Evolutionary conservation across 2,888 invertebrate genomes (phyloP).

Genomic region (Boloria selene): DNA sequence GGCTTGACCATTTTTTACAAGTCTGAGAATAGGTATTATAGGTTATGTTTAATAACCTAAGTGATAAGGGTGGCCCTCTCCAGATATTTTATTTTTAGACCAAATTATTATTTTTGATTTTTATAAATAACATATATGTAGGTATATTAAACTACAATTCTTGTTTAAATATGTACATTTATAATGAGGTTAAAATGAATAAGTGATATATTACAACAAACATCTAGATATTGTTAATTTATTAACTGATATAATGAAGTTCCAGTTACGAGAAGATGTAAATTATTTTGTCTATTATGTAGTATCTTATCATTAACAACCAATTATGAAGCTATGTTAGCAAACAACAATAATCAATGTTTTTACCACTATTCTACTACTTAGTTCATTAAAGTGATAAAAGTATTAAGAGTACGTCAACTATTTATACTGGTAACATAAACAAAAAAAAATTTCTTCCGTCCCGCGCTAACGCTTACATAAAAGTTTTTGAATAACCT

Average conservation of each 20-base stretch:
- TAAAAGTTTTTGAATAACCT: conserved; percentile 15
- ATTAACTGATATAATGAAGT: neutral
- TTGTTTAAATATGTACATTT: conserved; percentile 1
- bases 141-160: conserved; percentile 8
- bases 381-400: neutral
- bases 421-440: neutral
- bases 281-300: neutral
- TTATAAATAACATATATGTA: too few species aligned
- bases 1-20: too few species aligned
- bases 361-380: neutral
- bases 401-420: neutral
- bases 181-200: conserved; percentile 1
- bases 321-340: neutral
- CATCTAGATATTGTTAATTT: neutral
- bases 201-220: neutral
- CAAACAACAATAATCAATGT: conserved; percentile 7
- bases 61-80: too few species aligned
- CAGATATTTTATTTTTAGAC: too few species aligned
- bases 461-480: conserved; percentile 7
- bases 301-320: neutral
- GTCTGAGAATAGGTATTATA: too few species aligned
- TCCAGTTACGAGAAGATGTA: neutral
- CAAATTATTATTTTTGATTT: too few species aligned
- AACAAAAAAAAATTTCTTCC: neutral
- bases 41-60: too few species aligned